Evolutionary conservation across 2,888 invertebrate species (phyloP).

Genomic region (Agriotes lineatus): DNA sequence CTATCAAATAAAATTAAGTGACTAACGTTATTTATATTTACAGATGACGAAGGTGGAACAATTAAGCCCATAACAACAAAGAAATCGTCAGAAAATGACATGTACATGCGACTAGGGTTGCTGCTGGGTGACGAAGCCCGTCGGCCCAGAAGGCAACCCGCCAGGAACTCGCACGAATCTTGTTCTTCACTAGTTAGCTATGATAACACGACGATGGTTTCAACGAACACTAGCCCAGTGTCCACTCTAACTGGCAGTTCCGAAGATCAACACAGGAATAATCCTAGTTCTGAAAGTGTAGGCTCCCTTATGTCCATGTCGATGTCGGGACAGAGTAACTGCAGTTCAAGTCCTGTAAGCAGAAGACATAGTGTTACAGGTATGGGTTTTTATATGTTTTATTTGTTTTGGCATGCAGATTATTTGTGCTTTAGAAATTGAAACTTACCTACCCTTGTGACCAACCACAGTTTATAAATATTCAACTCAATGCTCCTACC

Average conservation of each 20-base stretch:
- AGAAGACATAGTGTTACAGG: constrained; percentile 85
- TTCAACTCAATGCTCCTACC: no score
- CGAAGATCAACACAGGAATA: constrained; percentile 72
- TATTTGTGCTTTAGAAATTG: no score
- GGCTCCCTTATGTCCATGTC: constrained; percentile 85
- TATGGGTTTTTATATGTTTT: no score
- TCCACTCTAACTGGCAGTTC: constrained; percentile 90
- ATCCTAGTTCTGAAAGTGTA: constrained; percentile 76
- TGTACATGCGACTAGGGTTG: constrained; percentile 87
- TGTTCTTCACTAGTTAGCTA: constrained; percentile 70
- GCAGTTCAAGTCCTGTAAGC: constrained; percentile 82
- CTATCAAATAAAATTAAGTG: not conserved
- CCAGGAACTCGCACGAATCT: constrained; percentile 66
- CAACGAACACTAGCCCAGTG: constrained; percentile 88
- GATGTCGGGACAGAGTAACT: constrained; percentile 82
- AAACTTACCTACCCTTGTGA: no score
- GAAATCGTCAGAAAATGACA: constrained; percentile 79
- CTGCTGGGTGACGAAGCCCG: constrained; percentile 79
- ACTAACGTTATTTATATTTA: constrained; percentile 35
- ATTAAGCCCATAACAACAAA: constrained; percentile 71
- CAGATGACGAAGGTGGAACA: constrained; percentile 81
- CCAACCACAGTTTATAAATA: no score
- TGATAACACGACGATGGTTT: constrained; percentile 74
- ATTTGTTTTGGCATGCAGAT: no score
- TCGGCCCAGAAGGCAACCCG: constrained; percentile 59